These are phyloP conservation scores for Phragmatobia fuliginosa DNA, from an alignment of 2,888 invertebrate species.

Conservation along the genomic window DNA sequence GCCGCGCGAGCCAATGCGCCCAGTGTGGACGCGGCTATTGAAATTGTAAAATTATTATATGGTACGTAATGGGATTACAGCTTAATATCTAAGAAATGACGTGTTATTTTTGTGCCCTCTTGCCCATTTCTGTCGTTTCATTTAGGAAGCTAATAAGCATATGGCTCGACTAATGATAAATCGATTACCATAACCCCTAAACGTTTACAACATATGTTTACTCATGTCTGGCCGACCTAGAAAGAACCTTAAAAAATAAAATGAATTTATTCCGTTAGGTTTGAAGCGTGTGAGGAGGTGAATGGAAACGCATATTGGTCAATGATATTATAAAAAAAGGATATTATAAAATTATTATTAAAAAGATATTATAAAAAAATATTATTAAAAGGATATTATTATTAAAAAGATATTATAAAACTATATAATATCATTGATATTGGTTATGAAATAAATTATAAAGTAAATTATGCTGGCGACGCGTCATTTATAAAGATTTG, in stretches of 20 bases:
- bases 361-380: too few species aligned
- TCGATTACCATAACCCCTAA: background rate
- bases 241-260: background rate
- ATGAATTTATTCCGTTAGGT: background rate
- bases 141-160: conserved; percentile 1
- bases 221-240: background rate
- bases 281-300: background rate
- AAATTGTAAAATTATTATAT: background rate
- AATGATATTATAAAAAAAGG: too few species aligned
- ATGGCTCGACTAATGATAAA: background rate
- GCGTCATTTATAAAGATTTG: too few species aligned
- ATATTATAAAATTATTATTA: too few species aligned
- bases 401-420: too few species aligned
- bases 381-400: too few species aligned
- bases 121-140: conserved; percentile 1
- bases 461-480: too few species aligned
- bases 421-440: too few species aligned
- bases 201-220: background rate
- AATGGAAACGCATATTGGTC: background rate
- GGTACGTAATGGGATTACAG: background rate
- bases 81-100: conserved; percentile 1
- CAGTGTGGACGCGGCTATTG: too few species aligned
- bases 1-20: too few species aligned
- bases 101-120: conserved; percentile 2
- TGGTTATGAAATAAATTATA: too few species aligned